These are phyloP conservation scores for Hystrix brachyura DNA, from an alignment of 2,113 vertebrate genomes.

Conservation along the genomic window DNA sequence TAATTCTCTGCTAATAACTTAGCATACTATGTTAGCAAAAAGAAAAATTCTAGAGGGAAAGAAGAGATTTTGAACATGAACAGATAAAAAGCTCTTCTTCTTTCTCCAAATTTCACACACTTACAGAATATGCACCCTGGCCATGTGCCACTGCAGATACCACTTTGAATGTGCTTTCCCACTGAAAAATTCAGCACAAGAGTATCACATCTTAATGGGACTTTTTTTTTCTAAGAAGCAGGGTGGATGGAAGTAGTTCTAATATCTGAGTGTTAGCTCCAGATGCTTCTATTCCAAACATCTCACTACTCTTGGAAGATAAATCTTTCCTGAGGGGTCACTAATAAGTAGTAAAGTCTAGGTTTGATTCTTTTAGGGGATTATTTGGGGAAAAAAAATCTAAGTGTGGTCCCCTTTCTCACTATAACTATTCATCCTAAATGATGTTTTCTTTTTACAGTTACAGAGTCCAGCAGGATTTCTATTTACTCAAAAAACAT, in stretches of 20 bases:
- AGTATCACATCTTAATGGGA: slow-evolving; percentile 52
- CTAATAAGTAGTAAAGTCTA: slow-evolving; percentile 1
- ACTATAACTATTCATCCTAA: neutral
- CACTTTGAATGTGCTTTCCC: slow-evolving; percentile 71
- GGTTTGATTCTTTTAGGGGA: slow-evolving; percentile 3
- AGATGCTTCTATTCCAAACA: slow-evolving; percentile 46
- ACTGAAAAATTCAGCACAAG: slow-evolving; percentile 81
- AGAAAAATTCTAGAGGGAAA: neutral
- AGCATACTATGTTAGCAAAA: neutral
- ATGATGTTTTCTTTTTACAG: neutral
- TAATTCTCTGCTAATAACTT: slow-evolving; percentile 2
- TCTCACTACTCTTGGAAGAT: neutral
- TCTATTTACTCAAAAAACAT: neutral
- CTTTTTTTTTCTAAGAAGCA: neutral
- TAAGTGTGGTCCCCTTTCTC: slow-evolving; percentile 27
- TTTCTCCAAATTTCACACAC: slow-evolving; percentile 24
- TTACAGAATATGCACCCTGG: neutral
- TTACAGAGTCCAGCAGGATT: slow-evolving; percentile 39
- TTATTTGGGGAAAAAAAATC: neutral
- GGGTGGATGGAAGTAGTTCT: slow-evolving; percentile 7
- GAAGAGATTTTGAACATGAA: neutral
- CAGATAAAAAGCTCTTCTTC: slow-evolving; percentile 28
- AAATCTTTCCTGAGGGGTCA: slow-evolving; percentile 21
- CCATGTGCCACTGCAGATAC: neutral
- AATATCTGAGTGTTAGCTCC: slow-evolving; percentile 38